Percentiles rank a stretch among this genome's conserved stretches.
These are phyloP conservation scores for Oscarella lobularis DNA, from an alignment of 37 sponge, comb jelly and placozoan species.

Conservation along the genomic window DNA sequence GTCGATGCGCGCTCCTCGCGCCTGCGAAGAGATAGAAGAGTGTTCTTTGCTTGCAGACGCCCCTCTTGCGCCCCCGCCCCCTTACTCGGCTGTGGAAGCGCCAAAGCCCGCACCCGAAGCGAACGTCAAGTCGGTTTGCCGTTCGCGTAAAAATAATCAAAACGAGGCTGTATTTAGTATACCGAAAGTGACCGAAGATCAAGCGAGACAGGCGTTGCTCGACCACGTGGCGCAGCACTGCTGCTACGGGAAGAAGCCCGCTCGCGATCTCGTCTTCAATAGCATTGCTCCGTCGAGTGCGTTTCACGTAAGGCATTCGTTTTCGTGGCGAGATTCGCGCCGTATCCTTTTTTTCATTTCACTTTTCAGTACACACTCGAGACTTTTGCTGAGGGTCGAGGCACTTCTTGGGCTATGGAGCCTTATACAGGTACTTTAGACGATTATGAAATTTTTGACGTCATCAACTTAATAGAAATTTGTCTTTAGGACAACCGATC, in stretches of 20 bases:
- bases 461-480: constrained; percentile 10
- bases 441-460: constrained; percentile 21
- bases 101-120: neutral
- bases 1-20: too few species aligned
- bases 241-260: constrained; percentile 57
- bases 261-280: constrained; percentile 33
- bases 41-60: too few species aligned
- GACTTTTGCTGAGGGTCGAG: constrained; percentile 55
- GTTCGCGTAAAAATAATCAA: neutral
- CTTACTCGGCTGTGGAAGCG: constrained; percentile 5
- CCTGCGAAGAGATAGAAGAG: too few species aligned
- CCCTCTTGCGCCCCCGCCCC: constrained; percentile 4
- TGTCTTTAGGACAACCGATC: constrained; percentile 31
- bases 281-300: constrained; percentile 52
- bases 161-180: too few species aligned
- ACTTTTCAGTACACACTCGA: constrained; percentile 52
- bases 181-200: constrained; percentile 40
- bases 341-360: constrained; percentile 35
- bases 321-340: constrained; percentile 30
- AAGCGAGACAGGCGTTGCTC: constrained; percentile 35
- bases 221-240: constrained; percentile 22
- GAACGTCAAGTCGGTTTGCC: neutral
- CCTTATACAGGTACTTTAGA: constrained; percentile 32
- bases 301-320: constrained; percentile 16
- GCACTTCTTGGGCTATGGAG: constrained; percentile 34